Conservation (phyloP, 1,140 invertebrate genomes). For the Muscidifurax raptorellus region DNA sequence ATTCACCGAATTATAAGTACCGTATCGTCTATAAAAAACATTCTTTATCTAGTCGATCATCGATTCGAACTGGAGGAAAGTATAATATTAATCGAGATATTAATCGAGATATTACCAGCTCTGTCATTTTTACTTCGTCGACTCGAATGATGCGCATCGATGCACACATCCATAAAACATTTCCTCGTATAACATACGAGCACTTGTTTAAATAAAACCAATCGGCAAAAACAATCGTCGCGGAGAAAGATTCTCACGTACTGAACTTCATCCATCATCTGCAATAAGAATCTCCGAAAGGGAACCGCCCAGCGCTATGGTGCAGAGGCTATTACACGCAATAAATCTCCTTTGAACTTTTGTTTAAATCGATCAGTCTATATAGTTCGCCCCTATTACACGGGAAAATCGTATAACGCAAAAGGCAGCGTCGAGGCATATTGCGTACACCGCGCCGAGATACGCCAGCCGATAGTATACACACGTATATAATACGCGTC, state of each 20-base stretch:
- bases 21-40: not conserved
- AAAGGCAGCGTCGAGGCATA: not conserved
- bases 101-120: not conserved
- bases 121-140: not conserved
- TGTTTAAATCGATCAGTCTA: not conserved
- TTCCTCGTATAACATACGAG: too few relatives aligned
- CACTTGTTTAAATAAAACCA: not conserved
- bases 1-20: too few relatives aligned
- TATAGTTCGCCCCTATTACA: not conserved
- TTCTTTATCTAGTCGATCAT: not conserved
- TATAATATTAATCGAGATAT: too few relatives aligned
- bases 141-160: not conserved
- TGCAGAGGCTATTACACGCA: not conserved
- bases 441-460: not conserved
- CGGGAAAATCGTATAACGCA: not conserved
- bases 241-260: not conserved
- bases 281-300: too few relatives aligned
- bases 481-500: not conserved
- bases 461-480: not conserved
- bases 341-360: constrained; percentile 2
- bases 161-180: too few relatives aligned
- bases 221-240: not conserved
- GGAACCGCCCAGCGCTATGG: too few relatives aligned
- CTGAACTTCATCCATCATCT: too few relatives aligned
- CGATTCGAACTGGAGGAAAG: not conserved